Evolutionary conservation across 2,113 vertebrate species (phyloP).

Genomic region (Catagonus wagneri): DNA sequence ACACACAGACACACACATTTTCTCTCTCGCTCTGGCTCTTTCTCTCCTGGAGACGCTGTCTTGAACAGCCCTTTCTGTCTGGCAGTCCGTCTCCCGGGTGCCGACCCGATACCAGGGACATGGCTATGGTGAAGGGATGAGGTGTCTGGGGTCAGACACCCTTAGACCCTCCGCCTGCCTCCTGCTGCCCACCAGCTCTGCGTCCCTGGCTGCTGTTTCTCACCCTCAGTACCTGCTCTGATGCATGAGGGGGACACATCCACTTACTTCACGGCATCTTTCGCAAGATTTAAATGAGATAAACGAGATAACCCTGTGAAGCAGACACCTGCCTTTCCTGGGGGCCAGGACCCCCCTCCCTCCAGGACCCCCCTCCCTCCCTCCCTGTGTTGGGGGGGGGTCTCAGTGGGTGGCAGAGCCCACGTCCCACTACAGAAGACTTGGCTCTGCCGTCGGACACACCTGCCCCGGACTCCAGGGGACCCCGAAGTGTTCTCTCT

Average conservation of each 20-base stretch:
- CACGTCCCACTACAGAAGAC: not conserved
- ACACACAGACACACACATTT: not conserved
- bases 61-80: not conserved
- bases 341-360: not conserved
- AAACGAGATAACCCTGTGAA: not conserved
- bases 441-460: accelerated
- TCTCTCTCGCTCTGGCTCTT: not conserved
- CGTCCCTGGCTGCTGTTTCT: not conserved
- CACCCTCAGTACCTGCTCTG: not conserved
- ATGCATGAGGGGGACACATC: not conserved
- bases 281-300: not conserved
- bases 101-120: not conserved
- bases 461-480: not conserved
- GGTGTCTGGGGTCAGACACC: not conserved
- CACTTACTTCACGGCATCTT: not conserved
- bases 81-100: no score
- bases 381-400: no score
- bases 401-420: not conserved
- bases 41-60: not conserved
- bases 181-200: not conserved
- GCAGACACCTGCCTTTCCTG: not conserved
- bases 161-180: not conserved
- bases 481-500: no score
- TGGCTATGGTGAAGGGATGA: accelerated
- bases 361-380: no score